Base-by-base conservation (phyloP, 2,888 invertebrate species). In the Hyposoter dolosus region DNA sequence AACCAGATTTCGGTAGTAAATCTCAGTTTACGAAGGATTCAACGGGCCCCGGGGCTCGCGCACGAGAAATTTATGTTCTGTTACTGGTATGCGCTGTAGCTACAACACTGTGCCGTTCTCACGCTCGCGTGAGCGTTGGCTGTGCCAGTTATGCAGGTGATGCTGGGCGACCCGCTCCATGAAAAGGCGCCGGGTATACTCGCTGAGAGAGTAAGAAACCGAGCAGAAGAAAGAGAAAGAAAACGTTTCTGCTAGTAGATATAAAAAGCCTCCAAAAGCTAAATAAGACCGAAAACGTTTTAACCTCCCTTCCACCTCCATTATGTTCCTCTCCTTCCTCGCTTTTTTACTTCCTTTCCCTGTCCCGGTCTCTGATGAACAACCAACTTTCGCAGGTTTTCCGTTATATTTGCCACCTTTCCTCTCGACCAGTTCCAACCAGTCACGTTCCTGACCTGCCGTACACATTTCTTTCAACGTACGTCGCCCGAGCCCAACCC, bases 11-110 rank as follows among this genome's bases (percentile, higher is more conserved):
- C 82, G 88, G 83, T 89, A 85, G 89, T 91, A 91, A 91, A 91
- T 91, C 90, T 88, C 88, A 91, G 90, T 91, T 91, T 91, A 88
- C 91, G 88, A 82, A 89, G 88, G 89, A 90, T 91, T 89, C 90
- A 88, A 87, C 88, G 87, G 87, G 87, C 86, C 86, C 88, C 88
- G 75, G 85, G 87, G 88, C 87, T 89, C 87, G 88, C 86, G 85
- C 87, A 69, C 81, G 68, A 82, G 65, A 76, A 88, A 91, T 91
- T 91, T 91, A 91, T 90, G 91, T 87, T 86, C 88, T 86, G 85
- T 87, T 87, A 89, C 88, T 45, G 82, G 63, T 72, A 35, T 40
- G 40, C 75, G 66, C 43, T 69, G n/a, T 60, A 47, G 74, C 66
- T 69, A 71, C 77, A 68, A 68, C 56, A 17, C 78, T 68, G 28